phyloP scores from a whole-genome alignment of 2,797 vertebrate genomes.

The Cuculus canorus region DNA sequence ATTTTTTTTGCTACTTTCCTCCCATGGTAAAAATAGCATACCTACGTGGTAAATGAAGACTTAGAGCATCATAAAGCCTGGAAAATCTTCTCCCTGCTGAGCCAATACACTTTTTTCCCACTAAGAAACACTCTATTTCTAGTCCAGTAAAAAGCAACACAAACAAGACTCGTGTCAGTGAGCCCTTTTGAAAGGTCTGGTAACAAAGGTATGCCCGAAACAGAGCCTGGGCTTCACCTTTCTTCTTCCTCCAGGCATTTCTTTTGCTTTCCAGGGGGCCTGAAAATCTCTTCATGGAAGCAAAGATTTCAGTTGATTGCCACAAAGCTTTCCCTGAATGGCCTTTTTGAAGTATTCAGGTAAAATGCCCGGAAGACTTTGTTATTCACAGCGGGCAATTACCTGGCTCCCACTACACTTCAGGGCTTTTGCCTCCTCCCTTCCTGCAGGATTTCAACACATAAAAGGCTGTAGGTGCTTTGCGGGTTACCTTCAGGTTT shows the following conservation, averaged over 20 bases:
- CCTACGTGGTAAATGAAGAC: conserved; percentile 16
- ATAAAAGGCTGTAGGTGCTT: background rate
- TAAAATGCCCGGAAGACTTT: background rate
- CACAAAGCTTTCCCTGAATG: background rate
- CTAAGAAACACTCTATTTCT: background rate
- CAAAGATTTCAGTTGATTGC: background rate
- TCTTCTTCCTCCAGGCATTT: background rate
- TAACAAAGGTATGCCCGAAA: background rate
- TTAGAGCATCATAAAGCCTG: background rate
- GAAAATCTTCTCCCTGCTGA: background rate
- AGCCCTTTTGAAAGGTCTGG: background rate
- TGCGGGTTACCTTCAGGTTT: background rate
- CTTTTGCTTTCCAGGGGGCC: conserved; percentile 18
- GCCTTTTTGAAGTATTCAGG: conserved; percentile 8
- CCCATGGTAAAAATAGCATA: background rate
- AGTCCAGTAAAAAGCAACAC: background rate
- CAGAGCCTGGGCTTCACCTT: background rate
- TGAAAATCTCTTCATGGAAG: background rate
- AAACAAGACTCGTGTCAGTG: background rate
- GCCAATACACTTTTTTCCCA: background rate
- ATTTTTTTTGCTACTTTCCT: background rate
- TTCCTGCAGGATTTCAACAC: background rate
- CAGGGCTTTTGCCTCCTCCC: background rate
- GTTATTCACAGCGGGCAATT: background rate
- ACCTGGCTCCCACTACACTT: background rate